Evolutionary conservation across 2,113 vertebrate genomes (phyloP).

Genomic region (Passer montanus): DNA sequence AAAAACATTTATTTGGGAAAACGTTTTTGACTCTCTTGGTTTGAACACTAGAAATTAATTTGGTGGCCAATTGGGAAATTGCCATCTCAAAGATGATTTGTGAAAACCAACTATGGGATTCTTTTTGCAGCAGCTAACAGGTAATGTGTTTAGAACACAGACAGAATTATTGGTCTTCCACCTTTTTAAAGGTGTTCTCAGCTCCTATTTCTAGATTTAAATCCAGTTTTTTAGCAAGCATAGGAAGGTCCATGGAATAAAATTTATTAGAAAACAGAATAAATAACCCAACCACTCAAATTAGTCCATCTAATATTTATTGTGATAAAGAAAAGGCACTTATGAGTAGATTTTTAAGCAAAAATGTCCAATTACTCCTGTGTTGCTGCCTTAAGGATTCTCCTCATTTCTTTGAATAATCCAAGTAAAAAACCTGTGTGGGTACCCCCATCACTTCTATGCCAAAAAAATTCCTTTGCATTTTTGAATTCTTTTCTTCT

Average conservation of each 20-base stretch:
- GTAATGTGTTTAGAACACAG: background rate
- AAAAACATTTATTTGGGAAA: background rate
- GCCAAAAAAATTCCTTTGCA: background rate
- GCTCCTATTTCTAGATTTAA: background rate
- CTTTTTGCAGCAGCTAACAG: background rate
- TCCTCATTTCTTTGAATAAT: background rate
- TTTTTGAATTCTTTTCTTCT: background rate
- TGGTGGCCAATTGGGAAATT: background rate
- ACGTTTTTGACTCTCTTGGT: background rate
- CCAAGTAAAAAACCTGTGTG: background rate
- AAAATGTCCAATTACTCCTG: background rate
- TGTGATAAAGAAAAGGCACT: background rate
- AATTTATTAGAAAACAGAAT: background rate
- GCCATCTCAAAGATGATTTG: background rate
- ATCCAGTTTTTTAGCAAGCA: background rate
- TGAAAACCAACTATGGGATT: background rate
- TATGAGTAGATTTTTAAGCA: background rate
- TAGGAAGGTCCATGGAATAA: background rate
- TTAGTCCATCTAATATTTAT: background rate
- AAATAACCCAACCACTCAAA: background rate
- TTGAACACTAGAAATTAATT: background rate
- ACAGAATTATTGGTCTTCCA: background rate
- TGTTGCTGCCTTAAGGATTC: background rate
- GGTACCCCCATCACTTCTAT: background rate
- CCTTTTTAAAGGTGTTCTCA: background rate